Evolutionary conservation across 2,888 invertebrate species (phyloP), one percentile per base, ranked within the genome.

Genomic region (Coleophora flavipennella): DNA sequence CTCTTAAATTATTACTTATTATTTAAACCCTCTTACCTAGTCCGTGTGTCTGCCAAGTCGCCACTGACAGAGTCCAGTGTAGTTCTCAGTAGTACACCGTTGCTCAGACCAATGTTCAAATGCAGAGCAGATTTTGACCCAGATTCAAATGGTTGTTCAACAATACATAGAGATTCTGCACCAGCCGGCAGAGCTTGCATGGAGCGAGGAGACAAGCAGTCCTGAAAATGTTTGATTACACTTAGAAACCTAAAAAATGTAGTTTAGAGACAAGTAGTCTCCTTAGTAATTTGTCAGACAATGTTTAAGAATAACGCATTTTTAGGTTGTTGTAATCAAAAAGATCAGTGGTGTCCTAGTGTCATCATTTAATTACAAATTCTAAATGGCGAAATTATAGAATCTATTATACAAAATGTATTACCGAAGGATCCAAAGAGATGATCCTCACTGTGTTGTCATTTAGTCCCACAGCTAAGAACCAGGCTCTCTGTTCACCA

Each of bases 391-490:
- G 29, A 32, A 12, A 12, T 12, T 9, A 13, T 1, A 12, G 9
- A 36, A 38, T 9, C 7, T 33, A 20, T 7, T 12, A 32, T 9
- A 32, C 28, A 12, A 0, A n/a, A 27, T 34, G 32, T 14, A 88
- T 87, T 77, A 91, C 91, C 38, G 92, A 90, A 13, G 99, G 99
- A 80, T 99, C 99, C 42, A 99, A 85, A 0, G 99, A 99, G 45
- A 99, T 96, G 43, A 99, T 96, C 55, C 99, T 88, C 42, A 99
- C 99, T 14, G 99, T 99, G 63, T 95, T 95, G 62, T 99, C 99
- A 38, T 94, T 92, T 28, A 99, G 85, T 1, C 98, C 98, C 26
- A 99, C 98, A 44, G 97, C 97, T 55, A 99, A 87, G 67, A 99
- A 99, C 88, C 96, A 92, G 0, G 95, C 96, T 44, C 98, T 86